Base-by-base conservation (phyloP, 92 coral and sea anemone genomes). In the Umimayanthus kanabou region DNA sequence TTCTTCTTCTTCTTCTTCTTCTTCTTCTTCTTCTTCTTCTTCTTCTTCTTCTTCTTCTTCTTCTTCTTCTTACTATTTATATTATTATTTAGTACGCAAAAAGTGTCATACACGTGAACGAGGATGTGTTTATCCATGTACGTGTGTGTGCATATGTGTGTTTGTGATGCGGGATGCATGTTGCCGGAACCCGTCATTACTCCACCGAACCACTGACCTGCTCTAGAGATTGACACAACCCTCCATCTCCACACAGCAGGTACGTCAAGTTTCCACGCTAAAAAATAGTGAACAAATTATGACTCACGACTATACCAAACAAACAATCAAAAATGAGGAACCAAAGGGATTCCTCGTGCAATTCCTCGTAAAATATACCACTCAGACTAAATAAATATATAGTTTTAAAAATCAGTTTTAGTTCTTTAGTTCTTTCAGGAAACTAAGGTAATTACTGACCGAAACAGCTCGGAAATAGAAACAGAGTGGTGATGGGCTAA, bases 201-300 rank as follows among this genome's bases (percentile, higher is more conserved):
- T 5, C 49, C 13, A 77, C 7, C 13, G 15, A 61, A 84, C 4
- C 25, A 42, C 89, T n/a, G 85, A 97, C 99, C 94, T 97, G 99
- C 66, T 95, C 98, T 61, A 97, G 76, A 4, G 98, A 95, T 88
- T 97, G 98, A 43, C 99, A 97, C 28, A 97, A 93, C 10, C 99
- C 99, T 10, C 98, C 98, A 79, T 97, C 99, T 29, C 99, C 99
- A 89, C 99, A 97, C 72, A 97, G 89, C 73, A 97, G 88, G 82
- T 93, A 97, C 22, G 99, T 97, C 8, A 97, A 86, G 81, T 94
- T 92, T 33, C 97, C 98, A 66, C 96, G 94, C 99, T 97, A 89
- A 26, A 57, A 7, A 37, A 28, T 11, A 85, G 57, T 49, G 64
- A 50, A 15, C 69, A n/a, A 43, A 67, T n/a, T 30, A 18, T 79